A percentile compares a stretch with the other conserved stretches of the same genome.
Conservation (phyloP, 2,797 vertebrate genomes). For the Catamblyrhynchus diadema region DNA sequence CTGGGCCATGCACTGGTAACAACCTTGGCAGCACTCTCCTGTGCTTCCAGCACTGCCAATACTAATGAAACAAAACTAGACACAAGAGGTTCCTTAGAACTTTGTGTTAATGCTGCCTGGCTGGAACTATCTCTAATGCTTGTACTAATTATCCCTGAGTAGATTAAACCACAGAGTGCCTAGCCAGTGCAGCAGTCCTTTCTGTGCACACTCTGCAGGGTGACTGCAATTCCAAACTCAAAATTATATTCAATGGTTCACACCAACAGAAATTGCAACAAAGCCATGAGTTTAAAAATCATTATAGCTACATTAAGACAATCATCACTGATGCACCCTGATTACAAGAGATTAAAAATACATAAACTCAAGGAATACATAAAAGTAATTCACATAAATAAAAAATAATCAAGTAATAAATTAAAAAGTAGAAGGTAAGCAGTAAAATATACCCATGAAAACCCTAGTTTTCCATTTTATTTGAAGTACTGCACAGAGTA, state of each 20-base stretch:
- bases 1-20: background rate
- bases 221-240: background rate
- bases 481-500: background rate
- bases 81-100: background rate
- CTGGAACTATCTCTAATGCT: conserved; percentile 14
- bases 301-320: background rate
- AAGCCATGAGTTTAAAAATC: background rate
- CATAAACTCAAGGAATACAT: background rate
- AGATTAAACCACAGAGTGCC: background rate
- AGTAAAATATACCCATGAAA: background rate
- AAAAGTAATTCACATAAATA: background rate
- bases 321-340: background rate
- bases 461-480: background rate
- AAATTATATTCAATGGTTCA: background rate
- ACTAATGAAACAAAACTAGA: background rate
- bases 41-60: background rate
- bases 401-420: background rate
- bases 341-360: background rate
- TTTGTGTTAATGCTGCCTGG: background rate
- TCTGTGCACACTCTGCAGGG: background rate
- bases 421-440: background rate
- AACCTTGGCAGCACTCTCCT: background rate
- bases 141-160: conserved; percentile 22
- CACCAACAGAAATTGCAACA: background rate
- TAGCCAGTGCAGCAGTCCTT: background rate